Evolutionary conservation across 2,113 vertebrate genomes (phyloP).

Genomic region (Plecotus auritus): DNA sequence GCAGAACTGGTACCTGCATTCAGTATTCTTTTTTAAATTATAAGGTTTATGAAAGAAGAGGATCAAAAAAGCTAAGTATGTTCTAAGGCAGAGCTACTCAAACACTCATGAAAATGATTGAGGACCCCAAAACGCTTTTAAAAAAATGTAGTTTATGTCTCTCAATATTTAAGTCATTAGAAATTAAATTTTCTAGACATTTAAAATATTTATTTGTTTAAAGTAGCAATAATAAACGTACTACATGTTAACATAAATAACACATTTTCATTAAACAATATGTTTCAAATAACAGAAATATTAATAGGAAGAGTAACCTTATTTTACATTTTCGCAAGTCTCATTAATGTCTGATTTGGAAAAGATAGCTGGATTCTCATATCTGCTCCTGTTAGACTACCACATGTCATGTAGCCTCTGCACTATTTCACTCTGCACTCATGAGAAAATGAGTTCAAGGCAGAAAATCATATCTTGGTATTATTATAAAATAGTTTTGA

Average conservation of each 20-base stretch:
- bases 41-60: background rate
- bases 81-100: background rate
- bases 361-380: background rate
- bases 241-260: background rate
- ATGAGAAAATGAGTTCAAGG: background rate
- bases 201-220: background rate
- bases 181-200: background rate
- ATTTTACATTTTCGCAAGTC: background rate
- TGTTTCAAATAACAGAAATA: background rate
- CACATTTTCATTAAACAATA: background rate
- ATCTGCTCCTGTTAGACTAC: background rate
- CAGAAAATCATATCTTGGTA: background rate
- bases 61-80: background rate
- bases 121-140: background rate
- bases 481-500: conserved; percentile 13
- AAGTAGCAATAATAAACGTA: background rate
- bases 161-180: background rate
- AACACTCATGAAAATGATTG: background rate
- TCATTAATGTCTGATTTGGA: background rate
- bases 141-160: background rate
- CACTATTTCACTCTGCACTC: background rate
- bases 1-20: background rate
- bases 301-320: background rate
- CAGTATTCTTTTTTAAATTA: background rate
- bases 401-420: background rate